Conservation (phyloP, 2,113 vertebrate genomes). For the Hucho hucho region DNA sequence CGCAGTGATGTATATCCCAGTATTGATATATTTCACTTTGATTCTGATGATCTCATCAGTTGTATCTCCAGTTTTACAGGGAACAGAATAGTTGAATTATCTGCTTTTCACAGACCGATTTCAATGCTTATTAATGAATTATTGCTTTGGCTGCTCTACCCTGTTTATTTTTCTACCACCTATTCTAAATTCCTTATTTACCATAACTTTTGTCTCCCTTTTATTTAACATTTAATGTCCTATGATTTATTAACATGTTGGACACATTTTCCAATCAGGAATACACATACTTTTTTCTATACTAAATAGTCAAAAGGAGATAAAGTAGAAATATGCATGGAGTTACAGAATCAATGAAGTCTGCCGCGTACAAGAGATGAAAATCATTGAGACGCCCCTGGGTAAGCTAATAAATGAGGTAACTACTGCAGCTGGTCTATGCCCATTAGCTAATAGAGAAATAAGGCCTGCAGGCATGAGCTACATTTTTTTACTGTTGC, state of each 20-base stretch:
- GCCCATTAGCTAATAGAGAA: conserved; percentile 69
- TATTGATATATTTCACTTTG: too few species aligned
- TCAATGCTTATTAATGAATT: conserved; percentile 69
- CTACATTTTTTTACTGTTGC: conserved; percentile 64
- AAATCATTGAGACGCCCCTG: conserved; percentile 23
- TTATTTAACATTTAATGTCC: conserved; percentile 69
- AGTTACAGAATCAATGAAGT: conserved; percentile 23
- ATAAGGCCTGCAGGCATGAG: conserved; percentile 59
- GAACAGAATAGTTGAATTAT: conserved; percentile 31
- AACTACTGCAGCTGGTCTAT: conserved; percentile 53
- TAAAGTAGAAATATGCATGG: too few species aligned
- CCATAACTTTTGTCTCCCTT: conserved; percentile 49
- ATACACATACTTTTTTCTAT: conserved; percentile 44
- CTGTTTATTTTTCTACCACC: conserved; percentile 69
- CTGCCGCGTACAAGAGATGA: conserved; percentile 28
- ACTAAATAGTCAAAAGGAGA: too few species aligned
- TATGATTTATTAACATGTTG: conserved; percentile 66
- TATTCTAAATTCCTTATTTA: conserved; percentile 69
- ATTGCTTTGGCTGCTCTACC: conserved; percentile 44
- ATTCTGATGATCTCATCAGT: too few species aligned
- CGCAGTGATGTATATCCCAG: too few species aligned
- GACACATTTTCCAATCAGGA: conserved; percentile 59
- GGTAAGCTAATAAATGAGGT: conserved; percentile 56
- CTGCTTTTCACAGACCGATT: conserved; percentile 60
- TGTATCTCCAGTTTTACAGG: too few species aligned